Base-by-base conservation (phyloP, 2,797 vertebrate genomes). In the Sphaeramia orbicularis region DNA sequence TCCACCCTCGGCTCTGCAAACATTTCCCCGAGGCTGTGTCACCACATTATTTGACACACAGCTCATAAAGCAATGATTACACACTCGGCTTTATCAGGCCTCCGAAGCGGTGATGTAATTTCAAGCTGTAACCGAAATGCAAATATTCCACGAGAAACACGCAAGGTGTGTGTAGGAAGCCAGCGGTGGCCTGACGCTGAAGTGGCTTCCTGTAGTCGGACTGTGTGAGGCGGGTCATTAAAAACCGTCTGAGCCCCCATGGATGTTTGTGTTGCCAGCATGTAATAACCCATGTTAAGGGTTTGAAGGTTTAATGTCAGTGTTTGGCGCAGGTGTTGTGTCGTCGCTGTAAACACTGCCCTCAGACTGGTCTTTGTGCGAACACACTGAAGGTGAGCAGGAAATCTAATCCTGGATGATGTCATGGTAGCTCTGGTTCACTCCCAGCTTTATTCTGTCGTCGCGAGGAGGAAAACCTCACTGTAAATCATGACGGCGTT, bases 11-110 rank as follows among this genome's bases (percentile, higher is more conserved):
- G 47, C 57, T 85, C 53, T 52, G 65, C 85, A 85, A 87, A 91
- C 85, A 87, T 86, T 71, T 78, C 72, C 58, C 48, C 64, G 71
- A 0, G 12, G 12, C 62, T 80, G 64, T 54, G 81, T 86, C 83
- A 83, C 72, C 1, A 18, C 77, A 54, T 86, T 74, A 61, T 83
- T 74, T 78, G 35, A 43, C 73, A 55, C 65, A 51, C 50, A 38
- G 77, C 70, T 78, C 82, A 78, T 86, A 84, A 85, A 83, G 54
- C 41, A 4, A 60, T 81, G 82, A 90, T 88, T 84, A 76, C 84
- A 86, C 77, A 32, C 65, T 1, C 19, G 4, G 58, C 51, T 71
- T 88, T 87, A 91, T 90, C 90, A 48, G 75, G 50, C 67, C 71
- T 48, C 35, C 10, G 68, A 55, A 8, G 4, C 0, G 35, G 62